Evolutionary conservation across 2,113 vertebrate species (phyloP).

Genomic region (Hippotragus niger): DNA sequence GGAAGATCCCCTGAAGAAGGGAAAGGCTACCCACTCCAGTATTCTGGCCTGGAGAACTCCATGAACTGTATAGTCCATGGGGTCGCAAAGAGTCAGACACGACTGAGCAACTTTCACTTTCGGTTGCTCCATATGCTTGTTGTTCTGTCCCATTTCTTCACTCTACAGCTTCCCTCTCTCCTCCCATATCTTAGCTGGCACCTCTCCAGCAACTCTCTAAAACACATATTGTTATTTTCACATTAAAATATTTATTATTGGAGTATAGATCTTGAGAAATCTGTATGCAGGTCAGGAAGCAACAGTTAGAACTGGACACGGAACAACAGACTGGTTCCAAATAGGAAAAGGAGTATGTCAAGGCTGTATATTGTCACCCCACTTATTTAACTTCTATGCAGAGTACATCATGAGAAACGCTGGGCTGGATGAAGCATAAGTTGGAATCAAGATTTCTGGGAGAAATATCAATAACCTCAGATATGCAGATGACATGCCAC

Average conservation of each 20-base stretch:
- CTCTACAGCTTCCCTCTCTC: neutral
- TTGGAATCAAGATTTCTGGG: neutral
- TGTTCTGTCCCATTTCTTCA: neutral
- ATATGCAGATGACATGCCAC: neutral
- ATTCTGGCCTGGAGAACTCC: neutral
- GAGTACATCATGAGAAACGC: neutral
- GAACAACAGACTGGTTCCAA: neutral
- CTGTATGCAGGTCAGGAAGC: neutral
- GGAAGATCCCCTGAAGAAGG: neutral
- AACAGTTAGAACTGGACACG: neutral
- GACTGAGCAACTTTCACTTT: neutral
- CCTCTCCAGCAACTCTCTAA: neutral
- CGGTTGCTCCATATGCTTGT: neutral
- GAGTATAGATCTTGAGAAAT: neutral
- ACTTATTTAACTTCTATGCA: neutral
- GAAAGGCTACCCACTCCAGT: neutral
- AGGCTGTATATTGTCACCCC: neutral
- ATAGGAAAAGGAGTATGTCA: neutral
- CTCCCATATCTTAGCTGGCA: neutral
- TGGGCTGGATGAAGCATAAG: neutral
- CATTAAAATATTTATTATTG: neutral
- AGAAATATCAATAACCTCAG: neutral
- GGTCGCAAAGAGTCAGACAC: accelerated
- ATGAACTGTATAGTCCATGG: neutral
- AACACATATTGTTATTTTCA: neutral